Conservation (phyloP, 1,140 invertebrate genomes). For the Episyrphus balteatus region DNA sequence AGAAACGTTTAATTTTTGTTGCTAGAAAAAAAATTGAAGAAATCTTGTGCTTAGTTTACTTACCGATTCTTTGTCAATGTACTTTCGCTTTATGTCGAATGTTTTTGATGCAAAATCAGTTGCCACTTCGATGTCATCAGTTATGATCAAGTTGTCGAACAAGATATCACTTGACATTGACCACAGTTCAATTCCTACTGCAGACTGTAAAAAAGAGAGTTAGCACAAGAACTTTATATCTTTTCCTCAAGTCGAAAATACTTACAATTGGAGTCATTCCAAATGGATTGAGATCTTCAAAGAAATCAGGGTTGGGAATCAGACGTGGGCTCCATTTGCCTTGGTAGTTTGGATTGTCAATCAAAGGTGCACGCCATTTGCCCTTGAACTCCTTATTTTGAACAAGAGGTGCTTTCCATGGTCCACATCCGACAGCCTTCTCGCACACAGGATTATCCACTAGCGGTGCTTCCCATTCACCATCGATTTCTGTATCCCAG, state of each 20-base stretch:
- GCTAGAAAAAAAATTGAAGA: no score
- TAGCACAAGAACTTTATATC: not conserved
- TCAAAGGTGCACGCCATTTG: conserved; percentile 80
- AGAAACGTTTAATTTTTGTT: conserved; percentile 1
- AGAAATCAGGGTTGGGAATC: conserved; percentile 87
- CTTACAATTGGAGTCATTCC: conserved; percentile 84
- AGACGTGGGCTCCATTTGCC: conserved; percentile 85
- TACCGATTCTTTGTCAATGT: conserved; percentile 68
- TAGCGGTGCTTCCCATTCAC: conserved; percentile 92
- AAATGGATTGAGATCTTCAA: conserved; percentile 84
- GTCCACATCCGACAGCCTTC: conserved; percentile 78
- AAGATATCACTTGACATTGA: conserved; percentile 91
- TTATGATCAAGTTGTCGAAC: conserved; percentile 93
- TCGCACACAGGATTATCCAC: conserved; percentile 85
- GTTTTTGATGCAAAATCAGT: conserved; percentile 71
- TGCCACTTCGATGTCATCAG: conserved; percentile 71
- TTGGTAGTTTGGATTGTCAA: conserved; percentile 89
- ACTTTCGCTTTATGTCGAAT: conserved; percentile 72
- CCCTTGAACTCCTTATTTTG: conserved; percentile 89
- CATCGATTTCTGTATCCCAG: conserved; percentile 98
- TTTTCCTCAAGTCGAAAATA: conserved; percentile 12
- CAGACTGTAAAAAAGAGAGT: conserved; percentile 49
- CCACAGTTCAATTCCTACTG: conserved; percentile 94
- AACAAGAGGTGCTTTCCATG: conserved; percentile 76
- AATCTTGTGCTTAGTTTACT: conserved; percentile 29